A percentile compares a stretch with the other conserved stretches of the same genome.
Evolutionary conservation across 1,140 invertebrate species (phyloP).

Genomic region (Drosophila repletoides): DNA sequence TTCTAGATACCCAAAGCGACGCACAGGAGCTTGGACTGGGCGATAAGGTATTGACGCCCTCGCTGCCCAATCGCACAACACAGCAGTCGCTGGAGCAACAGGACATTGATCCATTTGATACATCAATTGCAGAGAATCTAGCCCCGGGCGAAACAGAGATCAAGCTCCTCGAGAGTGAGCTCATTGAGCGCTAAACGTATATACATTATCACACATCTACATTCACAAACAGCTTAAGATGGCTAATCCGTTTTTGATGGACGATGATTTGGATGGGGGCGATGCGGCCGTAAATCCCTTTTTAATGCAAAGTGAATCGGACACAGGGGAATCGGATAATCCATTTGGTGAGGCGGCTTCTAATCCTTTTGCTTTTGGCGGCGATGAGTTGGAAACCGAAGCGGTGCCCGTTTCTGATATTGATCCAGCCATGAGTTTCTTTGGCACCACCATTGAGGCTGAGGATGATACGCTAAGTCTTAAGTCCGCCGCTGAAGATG

Average conservation of each 20-base stretch:
- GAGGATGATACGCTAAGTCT: constrained; percentile 73
- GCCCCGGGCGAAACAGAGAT: constrained; percentile 90
- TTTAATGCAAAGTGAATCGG: constrained; percentile 65
- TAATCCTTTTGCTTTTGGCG: constrained; percentile 85
- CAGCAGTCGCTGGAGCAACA: constrained; percentile 46
- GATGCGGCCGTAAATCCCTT: constrained; percentile 86
- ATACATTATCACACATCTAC: constrained; percentile 31
- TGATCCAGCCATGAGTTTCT: constrained; percentile 73
- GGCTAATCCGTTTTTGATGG: constrained; percentile 91
- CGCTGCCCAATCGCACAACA: constrained; percentile 47
- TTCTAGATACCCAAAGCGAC: constrained; percentile 79
- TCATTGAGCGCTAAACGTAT: constrained; percentile 83
- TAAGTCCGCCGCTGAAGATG: constrained; percentile 71
- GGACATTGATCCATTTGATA: constrained; percentile 90
- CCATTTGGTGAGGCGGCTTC: constrained; percentile 77
- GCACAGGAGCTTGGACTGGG: constrained; percentile 80
- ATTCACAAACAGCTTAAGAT: constrained; percentile 70
- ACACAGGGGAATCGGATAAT: constrained; percentile 57
- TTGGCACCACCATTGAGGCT: constrained; percentile 69
- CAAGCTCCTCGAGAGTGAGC: constrained; percentile 89
- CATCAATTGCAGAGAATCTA: constrained; percentile 89
- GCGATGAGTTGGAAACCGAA: constrained; percentile 63
- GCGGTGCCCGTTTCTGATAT: constrained; percentile 56
- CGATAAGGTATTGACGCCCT: constrained; percentile 78
- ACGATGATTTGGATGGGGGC: constrained; percentile 84